These are phyloP conservation scores for Aproaerema taeniolella DNA, from an alignment of 2,888 invertebrate species.

Conservation along the genomic window DNA sequence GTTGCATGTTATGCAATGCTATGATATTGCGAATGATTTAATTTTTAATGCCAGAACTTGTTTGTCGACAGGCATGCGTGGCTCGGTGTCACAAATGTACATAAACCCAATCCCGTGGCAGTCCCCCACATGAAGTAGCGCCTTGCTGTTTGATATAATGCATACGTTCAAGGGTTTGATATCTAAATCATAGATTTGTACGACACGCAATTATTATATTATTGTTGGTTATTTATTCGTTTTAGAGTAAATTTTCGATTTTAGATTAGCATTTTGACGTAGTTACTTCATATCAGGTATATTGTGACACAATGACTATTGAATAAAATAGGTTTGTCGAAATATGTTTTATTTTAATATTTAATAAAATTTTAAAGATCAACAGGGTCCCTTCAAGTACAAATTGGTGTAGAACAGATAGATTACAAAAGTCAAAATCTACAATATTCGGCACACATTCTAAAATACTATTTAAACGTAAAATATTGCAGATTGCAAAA, in stretches of 20 bases:
- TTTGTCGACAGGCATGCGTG: conserved; percentile 81
- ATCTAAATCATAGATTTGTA: conserved; percentile 8
- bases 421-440: conserved; percentile 25
- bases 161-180: conserved; percentile 9
- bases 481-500: conserved; percentile 32
- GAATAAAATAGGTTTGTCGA: conserved; percentile 28
- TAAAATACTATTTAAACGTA: conserved; percentile 16
- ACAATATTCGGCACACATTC: conserved; percentile 38
- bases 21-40: no score
- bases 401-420: conserved; percentile 27
- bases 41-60: no score
- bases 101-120: conserved; percentile 83
- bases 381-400: conserved; percentile 57
- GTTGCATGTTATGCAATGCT: no score
- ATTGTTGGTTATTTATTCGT: conserved; percentile 17
- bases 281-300: conserved; percentile 30
- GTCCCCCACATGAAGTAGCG: conserved; percentile 49
- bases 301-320: conserved; percentile 27
- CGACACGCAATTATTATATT: conserved; percentile 5
- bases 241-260: conserved; percentile 50
- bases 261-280: conserved; percentile 42
- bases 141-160: no score
- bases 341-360: conserved; percentile 25
- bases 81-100: conserved; percentile 79
- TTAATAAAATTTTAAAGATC: conserved; percentile 28